Conservation (phyloP, 2,797 vertebrate species). For the Coregonus suidteri region DNA sequence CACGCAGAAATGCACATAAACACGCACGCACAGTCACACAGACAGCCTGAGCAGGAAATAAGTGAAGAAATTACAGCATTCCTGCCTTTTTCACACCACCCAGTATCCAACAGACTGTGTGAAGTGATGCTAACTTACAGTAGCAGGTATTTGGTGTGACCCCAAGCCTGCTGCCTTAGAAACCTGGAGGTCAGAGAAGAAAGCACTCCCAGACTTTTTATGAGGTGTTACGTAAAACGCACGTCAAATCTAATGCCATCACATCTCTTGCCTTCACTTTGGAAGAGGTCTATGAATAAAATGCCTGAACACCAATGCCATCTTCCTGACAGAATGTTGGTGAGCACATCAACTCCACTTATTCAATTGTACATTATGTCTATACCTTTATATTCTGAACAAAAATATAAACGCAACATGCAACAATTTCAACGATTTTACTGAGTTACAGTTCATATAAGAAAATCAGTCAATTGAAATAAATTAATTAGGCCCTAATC, state of each 20-base stretch:
- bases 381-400: not conserved
- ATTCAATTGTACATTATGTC: not conserved
- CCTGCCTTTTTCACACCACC: not conserved
- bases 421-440: too few relatives aligned
- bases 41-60: not conserved
- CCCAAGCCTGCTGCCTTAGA: not conserved
- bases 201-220: conserved; percentile 18
- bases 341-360: conserved; percentile 23
- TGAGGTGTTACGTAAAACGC: conserved; percentile 26
- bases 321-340: conserved; percentile 20
- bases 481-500: too few relatives aligned
- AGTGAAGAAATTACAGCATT: not conserved
- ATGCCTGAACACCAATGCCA: conserved; percentile 3
- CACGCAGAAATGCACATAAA: not conserved
- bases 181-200: conserved; percentile 3
- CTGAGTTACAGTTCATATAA: too few relatives aligned
- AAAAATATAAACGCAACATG: too few relatives aligned
- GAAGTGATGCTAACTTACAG: conserved; percentile 11
- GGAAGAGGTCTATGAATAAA: conserved; percentile 29
- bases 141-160: conserved; percentile 13
- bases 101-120: not conserved
- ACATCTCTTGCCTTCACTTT: conserved; percentile 19
- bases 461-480: too few relatives aligned
- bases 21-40: not conserved
- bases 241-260: conserved; percentile 38